These are phyloP conservation scores for Rhysida immarginata DNA, from an alignment of 1,140 invertebrate genomes.

Conservation along the genomic window DNA sequence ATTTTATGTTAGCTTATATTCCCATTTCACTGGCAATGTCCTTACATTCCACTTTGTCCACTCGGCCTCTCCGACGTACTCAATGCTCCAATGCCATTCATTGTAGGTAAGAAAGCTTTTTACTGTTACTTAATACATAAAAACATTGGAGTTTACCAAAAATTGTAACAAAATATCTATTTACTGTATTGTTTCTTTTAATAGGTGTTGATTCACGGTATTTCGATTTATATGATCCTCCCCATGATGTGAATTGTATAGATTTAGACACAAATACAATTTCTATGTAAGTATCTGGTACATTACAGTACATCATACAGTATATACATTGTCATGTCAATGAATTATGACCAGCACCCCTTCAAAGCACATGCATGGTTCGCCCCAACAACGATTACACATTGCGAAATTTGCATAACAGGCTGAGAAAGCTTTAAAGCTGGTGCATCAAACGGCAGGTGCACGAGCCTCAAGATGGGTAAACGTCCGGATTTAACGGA, in stretches of 20 bases:
- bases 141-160: neutral
- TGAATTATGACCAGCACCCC: no score
- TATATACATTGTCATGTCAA: no score
- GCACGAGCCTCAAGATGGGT: no score
- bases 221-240: slow-evolving; percentile 94
- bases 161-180: neutral
- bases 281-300: slow-evolving; percentile 34
- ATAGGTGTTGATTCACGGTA: slow-evolving; percentile 53
- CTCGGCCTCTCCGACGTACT: slow-evolving; percentile 67
- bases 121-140: no score
- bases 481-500: no score
- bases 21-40: slow-evolving; percentile 99
- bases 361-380: no score
- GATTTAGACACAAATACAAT: slow-evolving; percentile 94
- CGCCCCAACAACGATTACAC: no score
- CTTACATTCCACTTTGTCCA: slow-evolving; percentile 97
- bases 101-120: slow-evolving; percentile 92
- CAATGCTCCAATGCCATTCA: slow-evolving; percentile 89
- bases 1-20: slow-evolving; percentile 55
- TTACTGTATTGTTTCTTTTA: slow-evolving; percentile 10
- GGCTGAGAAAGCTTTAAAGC: no score
- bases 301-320: neutral
- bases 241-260: slow-evolving; percentile 89
- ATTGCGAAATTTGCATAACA: no score
- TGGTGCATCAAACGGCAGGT: no score